A percentile compares a stretch with the other conserved stretches of the same genome.
phyloP scores from a whole-genome alignment of 2,797 vertebrate species.

The Zalophus californianus region DNA sequence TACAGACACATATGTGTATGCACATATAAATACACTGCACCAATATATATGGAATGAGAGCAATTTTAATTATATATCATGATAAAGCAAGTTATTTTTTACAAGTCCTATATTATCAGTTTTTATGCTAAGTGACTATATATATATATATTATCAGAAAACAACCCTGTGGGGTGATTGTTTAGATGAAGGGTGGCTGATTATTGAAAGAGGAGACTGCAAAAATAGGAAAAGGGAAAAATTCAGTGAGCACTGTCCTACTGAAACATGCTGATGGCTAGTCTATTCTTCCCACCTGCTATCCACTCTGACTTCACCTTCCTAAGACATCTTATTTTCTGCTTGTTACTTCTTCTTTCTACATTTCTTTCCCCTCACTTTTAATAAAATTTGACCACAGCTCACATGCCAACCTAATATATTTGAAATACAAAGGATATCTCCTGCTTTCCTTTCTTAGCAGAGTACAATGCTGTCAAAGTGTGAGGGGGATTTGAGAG shows the following conservation, averaged over 20 bases:
- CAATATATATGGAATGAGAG: not conserved
- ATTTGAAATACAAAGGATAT: conserved; percentile 12
- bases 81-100: conserved; percentile 39
- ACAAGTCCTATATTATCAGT: not conserved
- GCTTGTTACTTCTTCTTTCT: conserved; percentile 27
- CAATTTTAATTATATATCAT: not conserved
- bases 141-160: not conserved
- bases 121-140: not conserved
- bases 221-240: not conserved
- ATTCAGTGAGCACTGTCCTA: not conserved
- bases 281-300: not conserved
- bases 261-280: not conserved
- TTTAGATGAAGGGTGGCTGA: not conserved
- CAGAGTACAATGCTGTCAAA: not conserved
- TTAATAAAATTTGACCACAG: conserved; percentile 19
- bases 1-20: not conserved
- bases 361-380: not conserved
- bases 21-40: not conserved
- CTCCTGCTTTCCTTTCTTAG: conserved; percentile 11
- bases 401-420: not conserved
- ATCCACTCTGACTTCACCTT: not conserved
- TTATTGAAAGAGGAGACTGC: not conserved
- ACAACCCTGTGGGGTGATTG: not conserved
- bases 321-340: not conserved
- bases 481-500: not conserved